phyloP scores from a whole-genome alignment of 2,797 vertebrate genomes.

The Eidolon dupreanum region DNA sequence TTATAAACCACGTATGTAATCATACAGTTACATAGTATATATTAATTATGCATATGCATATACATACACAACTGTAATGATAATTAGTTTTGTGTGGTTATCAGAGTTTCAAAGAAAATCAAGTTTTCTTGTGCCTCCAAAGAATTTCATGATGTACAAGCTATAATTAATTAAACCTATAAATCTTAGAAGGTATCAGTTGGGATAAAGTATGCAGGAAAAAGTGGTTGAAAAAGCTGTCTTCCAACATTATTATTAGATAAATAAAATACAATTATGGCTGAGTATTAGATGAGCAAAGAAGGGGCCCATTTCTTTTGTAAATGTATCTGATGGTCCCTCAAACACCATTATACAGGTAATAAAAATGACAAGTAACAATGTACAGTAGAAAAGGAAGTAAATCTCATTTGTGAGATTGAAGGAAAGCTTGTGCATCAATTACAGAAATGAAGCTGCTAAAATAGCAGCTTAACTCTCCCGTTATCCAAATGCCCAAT shows the following conservation, averaged over 20 bases:
- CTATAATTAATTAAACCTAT: slow-evolving; percentile 47
- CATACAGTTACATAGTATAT: background rate
- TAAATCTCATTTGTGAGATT: background rate
- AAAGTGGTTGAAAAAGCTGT: background rate
- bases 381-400: background rate
- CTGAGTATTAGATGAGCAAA: background rate
- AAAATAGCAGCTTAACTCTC: background rate
- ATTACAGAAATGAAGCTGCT: background rate
- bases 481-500: background rate
- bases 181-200: background rate
- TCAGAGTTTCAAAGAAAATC: background rate
- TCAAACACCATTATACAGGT: background rate
- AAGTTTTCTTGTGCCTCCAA: background rate
- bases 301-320: background rate
- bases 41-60: background rate
- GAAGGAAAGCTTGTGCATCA: background rate
- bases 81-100: background rate
- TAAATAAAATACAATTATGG: background rate
- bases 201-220: background rate
- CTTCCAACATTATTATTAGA: background rate
- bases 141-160: background rate
- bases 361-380: slow-evolving; percentile 8
- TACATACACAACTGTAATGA: background rate
- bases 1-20: background rate
- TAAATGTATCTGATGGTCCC: background rate